These are phyloP conservation scores for Cheilosia urbana DNA, from an alignment of 2,888 invertebrate genomes.

Conservation along the genomic window DNA sequence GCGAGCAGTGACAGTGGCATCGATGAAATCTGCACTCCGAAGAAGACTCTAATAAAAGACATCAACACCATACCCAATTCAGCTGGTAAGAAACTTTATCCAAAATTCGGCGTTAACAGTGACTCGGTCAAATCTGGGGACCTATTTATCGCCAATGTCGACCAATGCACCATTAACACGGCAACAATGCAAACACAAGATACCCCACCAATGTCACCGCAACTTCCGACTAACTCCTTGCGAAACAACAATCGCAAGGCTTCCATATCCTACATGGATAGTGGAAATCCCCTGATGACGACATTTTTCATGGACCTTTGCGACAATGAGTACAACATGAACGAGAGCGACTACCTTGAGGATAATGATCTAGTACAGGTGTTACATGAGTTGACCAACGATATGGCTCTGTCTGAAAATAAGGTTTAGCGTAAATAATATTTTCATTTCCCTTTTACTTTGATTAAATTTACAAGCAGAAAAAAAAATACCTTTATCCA, in stretches of 20 bases:
- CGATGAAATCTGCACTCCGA: conserved; percentile 78
- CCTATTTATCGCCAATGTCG: conserved; percentile 36
- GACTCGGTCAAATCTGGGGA: conserved; percentile 43
- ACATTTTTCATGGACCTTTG: conserved; percentile 81
- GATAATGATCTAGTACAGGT: conserved; percentile 80
- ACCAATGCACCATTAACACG: conserved; percentile 12
- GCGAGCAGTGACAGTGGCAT: conserved; percentile 81
- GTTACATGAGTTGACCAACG: conserved; percentile 78
- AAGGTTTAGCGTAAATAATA: conserved; percentile 36
- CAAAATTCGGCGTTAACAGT: conserved; percentile 32
- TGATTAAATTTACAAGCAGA: conserved; percentile 3
- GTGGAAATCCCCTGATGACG: conserved; percentile 80
- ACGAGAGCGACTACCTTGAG: conserved; percentile 77
- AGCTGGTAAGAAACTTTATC: conserved; percentile 28
- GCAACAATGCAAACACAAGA: conserved; percentile 41
- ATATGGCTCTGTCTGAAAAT: conserved; percentile 76
- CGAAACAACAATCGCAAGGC: conserved; percentile 40
- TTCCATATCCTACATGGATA: conserved; percentile 80
- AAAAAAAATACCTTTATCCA: neutral
- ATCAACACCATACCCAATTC: conserved; percentile 61
- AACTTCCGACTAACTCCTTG: conserved; percentile 4
- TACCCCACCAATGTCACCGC: conserved; percentile 8
- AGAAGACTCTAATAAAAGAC: conserved; percentile 63
- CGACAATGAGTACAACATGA: conserved; percentile 82
- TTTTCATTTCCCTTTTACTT: neutral